phyloP scores from a whole-genome alignment of 2,113 vertebrate genomes.

The Etheostoma cragini region DNA sequence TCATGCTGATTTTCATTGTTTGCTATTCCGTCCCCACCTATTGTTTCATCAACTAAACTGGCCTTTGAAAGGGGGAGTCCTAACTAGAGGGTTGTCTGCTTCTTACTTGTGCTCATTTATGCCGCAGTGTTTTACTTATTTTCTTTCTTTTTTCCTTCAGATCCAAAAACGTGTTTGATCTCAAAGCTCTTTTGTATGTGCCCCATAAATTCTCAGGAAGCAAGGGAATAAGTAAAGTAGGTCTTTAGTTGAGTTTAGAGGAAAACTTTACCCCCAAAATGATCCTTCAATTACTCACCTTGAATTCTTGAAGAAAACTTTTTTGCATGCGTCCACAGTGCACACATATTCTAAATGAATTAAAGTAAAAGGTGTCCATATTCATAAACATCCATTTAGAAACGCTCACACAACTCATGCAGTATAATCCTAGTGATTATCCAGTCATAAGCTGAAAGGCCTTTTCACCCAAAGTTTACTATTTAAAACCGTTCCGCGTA shows the following conservation, averaged over 20 bases:
- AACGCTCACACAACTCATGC: too few species aligned
- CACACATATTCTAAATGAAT: too few species aligned
- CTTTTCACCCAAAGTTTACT: too few species aligned
- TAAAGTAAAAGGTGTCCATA: too few species aligned
- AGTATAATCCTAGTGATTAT: too few species aligned
- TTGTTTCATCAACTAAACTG: conserved; percentile 7
- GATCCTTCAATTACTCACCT: too few species aligned
- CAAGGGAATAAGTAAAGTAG: not conserved
- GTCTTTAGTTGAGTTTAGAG: not conserved
- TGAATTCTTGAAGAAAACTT: too few species aligned
- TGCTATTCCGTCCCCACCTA: not conserved
- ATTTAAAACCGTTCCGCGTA: too few species aligned
- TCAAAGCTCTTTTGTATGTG: not conserved
- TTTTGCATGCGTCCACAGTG: too few species aligned
- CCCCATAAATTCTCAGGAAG: not conserved
- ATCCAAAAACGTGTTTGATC: not conserved
- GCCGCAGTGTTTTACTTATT: not conserved
- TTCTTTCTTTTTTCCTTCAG: not conserved
- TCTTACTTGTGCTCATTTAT: not conserved
- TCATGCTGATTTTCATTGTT: not conserved
- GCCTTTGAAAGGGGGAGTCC: not conserved
- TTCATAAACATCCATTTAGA: too few species aligned
- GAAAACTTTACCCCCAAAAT: too few species aligned
- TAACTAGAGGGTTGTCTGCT: not conserved
- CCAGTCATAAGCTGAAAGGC: too few species aligned